Conservation (phyloP, 2,888 invertebrate genomes). For the Melangyna quadrimaculata region DNA sequence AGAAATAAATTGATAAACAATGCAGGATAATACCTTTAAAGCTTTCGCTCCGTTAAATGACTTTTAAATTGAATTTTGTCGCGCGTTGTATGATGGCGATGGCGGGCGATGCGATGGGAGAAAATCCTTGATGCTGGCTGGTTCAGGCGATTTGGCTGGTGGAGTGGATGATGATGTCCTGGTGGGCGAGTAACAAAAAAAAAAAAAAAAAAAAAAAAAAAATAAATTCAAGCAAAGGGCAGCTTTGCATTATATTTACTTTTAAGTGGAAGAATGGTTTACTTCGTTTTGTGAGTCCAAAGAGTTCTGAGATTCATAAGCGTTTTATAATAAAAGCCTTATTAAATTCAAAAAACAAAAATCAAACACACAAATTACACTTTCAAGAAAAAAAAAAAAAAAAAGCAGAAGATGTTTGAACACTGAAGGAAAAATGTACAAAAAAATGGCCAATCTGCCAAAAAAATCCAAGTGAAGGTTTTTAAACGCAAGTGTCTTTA, state of each 20-base stretch:
- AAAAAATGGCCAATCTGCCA: too few species aligned
- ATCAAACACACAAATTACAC: not conserved
- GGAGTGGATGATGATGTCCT: constrained; percentile 2
- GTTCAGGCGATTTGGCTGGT: too few species aligned
- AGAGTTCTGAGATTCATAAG: constrained; percentile 49
- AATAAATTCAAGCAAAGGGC: constrained; percentile 17
- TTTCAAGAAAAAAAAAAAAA: not conserved
- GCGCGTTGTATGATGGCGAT: too few species aligned
- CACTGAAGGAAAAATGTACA: too few species aligned
- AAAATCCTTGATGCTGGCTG: not conserved
- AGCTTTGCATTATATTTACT: not conserved
- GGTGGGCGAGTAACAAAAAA: not conserved
- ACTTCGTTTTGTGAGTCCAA: constrained; percentile 4
- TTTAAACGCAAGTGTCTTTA: too few species aligned
- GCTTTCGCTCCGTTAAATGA: constrained; percentile 74
- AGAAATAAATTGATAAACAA: constrained; percentile 74
- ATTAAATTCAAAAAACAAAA: constrained; percentile 39
- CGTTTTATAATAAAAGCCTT: constrained; percentile 53
- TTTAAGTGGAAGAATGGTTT: constrained; percentile 22
- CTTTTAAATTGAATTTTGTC: constrained; percentile 74
- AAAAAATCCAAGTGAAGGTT: too few species aligned
- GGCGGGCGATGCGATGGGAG: too few species aligned
- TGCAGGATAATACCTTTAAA: constrained; percentile 74
- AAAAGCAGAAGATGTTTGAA: too few species aligned
- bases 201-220: not conserved